A percentile compares a stretch with the other conserved stretches of the same genome.
Evolutionary conservation across 2,888 invertebrate genomes (phyloP).

Genomic region (Scaptomyza parva): DNA sequence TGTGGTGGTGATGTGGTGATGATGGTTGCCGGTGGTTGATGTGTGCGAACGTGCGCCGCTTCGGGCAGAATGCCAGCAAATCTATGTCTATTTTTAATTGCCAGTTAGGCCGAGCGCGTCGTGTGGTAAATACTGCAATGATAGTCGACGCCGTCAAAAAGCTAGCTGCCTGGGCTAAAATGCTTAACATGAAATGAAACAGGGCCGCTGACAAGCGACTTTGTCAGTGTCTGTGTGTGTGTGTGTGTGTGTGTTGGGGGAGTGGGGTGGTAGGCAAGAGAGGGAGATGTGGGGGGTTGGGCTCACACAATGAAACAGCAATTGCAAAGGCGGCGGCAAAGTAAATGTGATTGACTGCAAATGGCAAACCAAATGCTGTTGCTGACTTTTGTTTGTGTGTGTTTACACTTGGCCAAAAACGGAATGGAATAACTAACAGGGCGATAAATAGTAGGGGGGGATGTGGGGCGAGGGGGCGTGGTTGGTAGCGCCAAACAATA

Average conservation of each 20-base stretch:
- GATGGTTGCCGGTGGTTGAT: slow-evolving; percentile 4
- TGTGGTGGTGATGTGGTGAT: slow-evolving; percentile 15
- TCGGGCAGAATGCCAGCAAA: slow-evolving; percentile 51
- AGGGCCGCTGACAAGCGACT: slow-evolving; percentile 51
- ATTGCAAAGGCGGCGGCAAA: slow-evolving; percentile 41
- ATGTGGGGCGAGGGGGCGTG: background rate
- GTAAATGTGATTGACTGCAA: slow-evolving; percentile 70
- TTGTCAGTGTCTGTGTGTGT: no score
- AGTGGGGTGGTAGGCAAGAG: background rate
- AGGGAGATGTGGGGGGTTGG: background rate
- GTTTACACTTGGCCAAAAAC: slow-evolving; percentile 26
- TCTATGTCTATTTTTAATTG: slow-evolving; percentile 68
- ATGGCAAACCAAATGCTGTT: slow-evolving; percentile 67
- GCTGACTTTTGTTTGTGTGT: slow-evolving; percentile 14
- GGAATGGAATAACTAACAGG: background rate
- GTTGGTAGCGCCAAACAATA: slow-evolving; percentile 61
- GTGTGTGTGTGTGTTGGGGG: background rate
- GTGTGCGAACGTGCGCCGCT: slow-evolving; percentile 33
- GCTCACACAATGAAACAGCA: slow-evolving; percentile 32
- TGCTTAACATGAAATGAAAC: slow-evolving; percentile 16
- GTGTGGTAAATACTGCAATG: slow-evolving; percentile 61
- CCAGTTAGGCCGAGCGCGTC: slow-evolving; percentile 37
- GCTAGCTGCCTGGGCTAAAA: slow-evolving; percentile 24
- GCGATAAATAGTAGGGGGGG: background rate
- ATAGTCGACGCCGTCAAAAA: slow-evolving; percentile 54